Evolutionary conservation across 1,140 invertebrate genomes (phyloP).

Genomic region (Battus philenor): DNA sequence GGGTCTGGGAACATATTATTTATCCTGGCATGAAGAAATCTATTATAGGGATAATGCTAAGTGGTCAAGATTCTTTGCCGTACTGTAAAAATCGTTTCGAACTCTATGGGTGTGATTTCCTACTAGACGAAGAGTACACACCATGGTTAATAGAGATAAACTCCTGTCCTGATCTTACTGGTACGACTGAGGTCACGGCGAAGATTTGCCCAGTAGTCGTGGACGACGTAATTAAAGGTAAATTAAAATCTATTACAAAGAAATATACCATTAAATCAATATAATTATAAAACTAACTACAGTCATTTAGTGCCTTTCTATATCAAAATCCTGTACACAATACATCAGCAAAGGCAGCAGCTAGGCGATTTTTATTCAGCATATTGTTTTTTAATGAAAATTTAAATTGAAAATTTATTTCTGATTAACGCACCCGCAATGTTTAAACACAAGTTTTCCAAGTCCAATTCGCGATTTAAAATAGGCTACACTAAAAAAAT

Average conservation of each 20-base stretch:
- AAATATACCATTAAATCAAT: no score
- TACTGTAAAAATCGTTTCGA: constrained; percentile 89
- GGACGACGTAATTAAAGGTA: constrained; percentile 93
- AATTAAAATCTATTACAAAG: not conserved
- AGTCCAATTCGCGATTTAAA: no score
- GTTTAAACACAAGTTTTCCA: no score
- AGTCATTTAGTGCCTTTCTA: no score
- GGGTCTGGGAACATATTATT: constrained; percentile 81
- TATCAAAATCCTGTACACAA: no score
- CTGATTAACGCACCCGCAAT: no score
- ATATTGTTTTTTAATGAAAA: no score
- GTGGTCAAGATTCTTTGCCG: constrained; percentile 85
- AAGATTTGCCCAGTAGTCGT: constrained; percentile 88
- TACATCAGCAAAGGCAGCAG: no score
- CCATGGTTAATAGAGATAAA: constrained; percentile 97
- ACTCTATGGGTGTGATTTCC: constrained; percentile 95
- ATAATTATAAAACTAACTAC: no score
- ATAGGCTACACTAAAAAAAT: no score
- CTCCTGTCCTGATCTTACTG: constrained; percentile 89
- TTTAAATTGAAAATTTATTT: no score
- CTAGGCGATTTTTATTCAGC: no score
- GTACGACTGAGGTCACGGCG: constrained; percentile 88
- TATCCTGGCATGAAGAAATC: constrained; percentile 92
- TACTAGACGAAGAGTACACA: constrained; percentile 88
- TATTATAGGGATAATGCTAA: constrained; percentile 87